Evolutionary conservation across 2,113 vertebrate genomes (phyloP).

Genomic region (Prionailurus bengalensis): DNA sequence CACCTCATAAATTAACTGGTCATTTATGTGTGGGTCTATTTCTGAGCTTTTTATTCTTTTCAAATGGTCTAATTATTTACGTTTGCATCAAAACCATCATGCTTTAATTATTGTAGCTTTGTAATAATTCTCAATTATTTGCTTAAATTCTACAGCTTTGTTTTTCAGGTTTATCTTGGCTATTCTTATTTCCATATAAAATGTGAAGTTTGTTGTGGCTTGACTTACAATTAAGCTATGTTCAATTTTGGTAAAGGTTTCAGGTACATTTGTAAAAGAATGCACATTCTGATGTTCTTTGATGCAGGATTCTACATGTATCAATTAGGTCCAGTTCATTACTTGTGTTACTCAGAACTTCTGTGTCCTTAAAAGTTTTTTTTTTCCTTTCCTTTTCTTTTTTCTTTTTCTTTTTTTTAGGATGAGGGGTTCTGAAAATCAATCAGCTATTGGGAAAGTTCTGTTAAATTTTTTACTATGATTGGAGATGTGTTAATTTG

Average conservation of each 20-base stretch:
- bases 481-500: background rate
- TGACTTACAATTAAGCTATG: background rate
- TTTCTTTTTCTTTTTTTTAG: background rate
- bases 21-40: background rate
- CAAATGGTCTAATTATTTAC: background rate
- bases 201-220: constrained; percentile 6
- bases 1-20: background rate
- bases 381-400: background rate
- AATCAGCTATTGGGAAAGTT: background rate
- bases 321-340: background rate
- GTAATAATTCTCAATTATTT: background rate
- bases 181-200: background rate
- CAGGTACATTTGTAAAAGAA: background rate
- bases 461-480: background rate
- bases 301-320: background rate
- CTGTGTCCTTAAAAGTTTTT: background rate
- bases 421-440: background rate
- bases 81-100: constrained; percentile 9
- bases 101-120: background rate
- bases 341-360: background rate
- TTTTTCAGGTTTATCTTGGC: constrained; percentile 1
- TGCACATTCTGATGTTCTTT: background rate
- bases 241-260: background rate
- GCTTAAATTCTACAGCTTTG: background rate
- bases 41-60: constrained; percentile 29